A percentile compares a stretch with the other conserved stretches of the same genome.
Evolutionary conservation across 2,888 invertebrate species (phyloP).

Genomic region (Ennomos quercinarius): DNA sequence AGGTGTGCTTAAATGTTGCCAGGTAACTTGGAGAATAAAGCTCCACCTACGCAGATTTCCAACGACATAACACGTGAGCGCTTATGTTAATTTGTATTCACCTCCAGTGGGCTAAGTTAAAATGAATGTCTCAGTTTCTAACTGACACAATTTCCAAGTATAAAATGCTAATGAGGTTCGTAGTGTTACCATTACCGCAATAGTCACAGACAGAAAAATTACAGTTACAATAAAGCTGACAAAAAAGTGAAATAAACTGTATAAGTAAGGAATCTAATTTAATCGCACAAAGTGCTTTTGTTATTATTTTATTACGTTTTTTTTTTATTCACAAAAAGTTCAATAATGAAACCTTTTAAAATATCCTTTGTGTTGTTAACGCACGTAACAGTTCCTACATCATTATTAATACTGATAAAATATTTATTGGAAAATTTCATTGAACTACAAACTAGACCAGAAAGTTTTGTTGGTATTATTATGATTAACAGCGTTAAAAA

Average conservation of each 20-base stretch:
- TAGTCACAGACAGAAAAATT: not conserved
- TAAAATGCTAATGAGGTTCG: constrained; percentile 1
- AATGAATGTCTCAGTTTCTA: constrained; percentile 23
- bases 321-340: too few species aligned
- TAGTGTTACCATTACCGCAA: not conserved
- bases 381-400: too few species aligned
- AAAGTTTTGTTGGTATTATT: too few species aligned
- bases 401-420: too few species aligned
- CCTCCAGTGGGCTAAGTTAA: constrained; percentile 24
- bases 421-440: too few species aligned
- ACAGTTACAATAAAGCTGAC: not conserved
- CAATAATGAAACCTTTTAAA: too few species aligned
- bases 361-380: too few species aligned
- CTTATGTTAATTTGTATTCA: constrained; percentile 30
- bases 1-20: constrained; percentile 18
- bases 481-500: too few species aligned
- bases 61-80: constrained; percentile 19
- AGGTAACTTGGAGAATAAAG: constrained; percentile 11
- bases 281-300: too few species aligned
- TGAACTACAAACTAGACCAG: too few species aligned
- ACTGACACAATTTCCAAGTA: constrained; percentile 19
- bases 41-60: constrained; percentile 25
- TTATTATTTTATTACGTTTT: too few species aligned
- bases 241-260: not conserved
- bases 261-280: too few species aligned